phyloP scores from a whole-genome alignment of 2,113 vertebrate species.

The Monopterus albus region DNA sequence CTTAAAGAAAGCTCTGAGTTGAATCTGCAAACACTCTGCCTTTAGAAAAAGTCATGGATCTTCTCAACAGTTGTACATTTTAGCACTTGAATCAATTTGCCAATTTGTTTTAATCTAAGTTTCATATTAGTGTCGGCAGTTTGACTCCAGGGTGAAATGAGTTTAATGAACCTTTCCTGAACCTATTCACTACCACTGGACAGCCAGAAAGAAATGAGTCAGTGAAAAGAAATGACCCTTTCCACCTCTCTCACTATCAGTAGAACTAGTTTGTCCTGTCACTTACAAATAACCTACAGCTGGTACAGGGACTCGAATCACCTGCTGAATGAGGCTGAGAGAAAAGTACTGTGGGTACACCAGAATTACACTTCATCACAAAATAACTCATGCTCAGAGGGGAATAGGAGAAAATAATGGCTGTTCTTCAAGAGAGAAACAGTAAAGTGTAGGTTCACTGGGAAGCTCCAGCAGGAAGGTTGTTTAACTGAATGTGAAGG shows the following conservation, averaged over 20 bases:
- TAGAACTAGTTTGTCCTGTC: too few relatives aligned
- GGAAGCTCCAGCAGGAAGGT: conserved; percentile 40
- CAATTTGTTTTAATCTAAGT: neutral
- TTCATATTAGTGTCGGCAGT: conserved; percentile 19
- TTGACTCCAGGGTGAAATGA: neutral
- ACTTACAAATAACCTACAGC: conserved; percentile 1
- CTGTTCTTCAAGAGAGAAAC: neutral
- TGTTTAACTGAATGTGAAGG: conserved; percentile 8
- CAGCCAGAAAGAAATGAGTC: neutral
- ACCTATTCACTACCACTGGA: neutral
- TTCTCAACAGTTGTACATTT: neutral
- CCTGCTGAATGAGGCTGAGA: neutral
- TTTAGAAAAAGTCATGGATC: neutral
- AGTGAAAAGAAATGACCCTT: conserved; percentile 5
- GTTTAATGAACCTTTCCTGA: conserved; percentile 22
- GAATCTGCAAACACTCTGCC: neutral
- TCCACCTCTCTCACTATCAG: neutral
- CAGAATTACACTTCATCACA: conserved; percentile 17
- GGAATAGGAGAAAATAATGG: conserved; percentile 4
- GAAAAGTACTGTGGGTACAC: neutral
- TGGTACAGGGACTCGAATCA: neutral
- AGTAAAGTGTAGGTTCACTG: neutral
- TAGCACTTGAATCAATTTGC: conserved; percentile 5
- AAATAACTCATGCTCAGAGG: conserved; percentile 1
- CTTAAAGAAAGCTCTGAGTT: neutral